Base-by-base conservation (phyloP, 1,140 invertebrate genomes). In the Brachionus asplanchnoidis region DNA sequence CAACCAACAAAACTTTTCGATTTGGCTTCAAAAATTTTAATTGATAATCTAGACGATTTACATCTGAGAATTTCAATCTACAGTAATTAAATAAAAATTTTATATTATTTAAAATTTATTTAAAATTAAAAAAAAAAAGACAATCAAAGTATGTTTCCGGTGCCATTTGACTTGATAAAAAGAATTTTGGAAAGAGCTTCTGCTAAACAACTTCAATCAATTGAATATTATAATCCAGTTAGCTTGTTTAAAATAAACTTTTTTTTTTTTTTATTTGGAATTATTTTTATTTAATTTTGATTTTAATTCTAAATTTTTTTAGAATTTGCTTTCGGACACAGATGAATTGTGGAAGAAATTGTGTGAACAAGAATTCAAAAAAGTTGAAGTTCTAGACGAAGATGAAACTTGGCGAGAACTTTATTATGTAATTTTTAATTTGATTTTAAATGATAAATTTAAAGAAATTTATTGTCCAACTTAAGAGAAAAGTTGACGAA, bases 321-420 rank as follows among this genome's bases (percentile, higher is more conserved):
- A 75, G 70, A 36, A 77, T 77, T 36, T 77, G 20, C 44, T 26
- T 4, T 40, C 20, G n/a, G 79, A 82, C 14, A 65, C 79, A 6
- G 79, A 82, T 44, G 36, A 82, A 17, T 40, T 82, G n/a, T 82
- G 79, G 79, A 82, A 82, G 6, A 60, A 68, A 60, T 23, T 82
- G 26, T 36, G 28, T 44, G 79, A 82, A 68, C 79, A 82, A 68
- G 79, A 82, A 46, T 82, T 82, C 65, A 82, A 82, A 65, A 23
- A 65, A 36, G 32, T 23, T 40, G 12, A 28, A 4, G 8, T 23
- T 28, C 53, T 26, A 14, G 79, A 80, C 3, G 78, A 82, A 8
- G 79, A 82, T 23, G 79, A 82, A 2, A 66, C 79, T 4, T 82
- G 65, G 53, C 20, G 79, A 82, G 79, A 82, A 20, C 50, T 82